Conservation (phyloP, 2,797 vertebrate genomes). For the Hafferia zeledoni region DNA sequence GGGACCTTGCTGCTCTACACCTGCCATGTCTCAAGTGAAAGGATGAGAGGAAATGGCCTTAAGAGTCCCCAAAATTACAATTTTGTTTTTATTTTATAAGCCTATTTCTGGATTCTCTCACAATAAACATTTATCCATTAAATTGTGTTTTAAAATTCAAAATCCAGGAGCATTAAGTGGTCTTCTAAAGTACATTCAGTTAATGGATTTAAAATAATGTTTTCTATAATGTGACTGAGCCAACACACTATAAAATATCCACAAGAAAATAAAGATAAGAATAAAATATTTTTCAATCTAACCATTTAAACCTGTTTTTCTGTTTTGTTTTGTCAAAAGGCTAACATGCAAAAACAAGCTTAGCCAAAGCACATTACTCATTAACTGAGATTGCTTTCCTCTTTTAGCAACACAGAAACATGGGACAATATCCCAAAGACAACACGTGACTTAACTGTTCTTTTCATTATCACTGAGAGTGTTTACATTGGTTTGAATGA, state of each 20-base stretch:
- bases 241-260: neutral
- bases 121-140: neutral
- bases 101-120: neutral
- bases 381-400: neutral
- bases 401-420: neutral
- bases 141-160: neutral
- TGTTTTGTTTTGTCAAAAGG: neutral
- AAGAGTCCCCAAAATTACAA: neutral
- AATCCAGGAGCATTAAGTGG: neutral
- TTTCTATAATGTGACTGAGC: neutral
- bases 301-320: neutral
- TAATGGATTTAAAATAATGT: neutral
- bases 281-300: neutral
- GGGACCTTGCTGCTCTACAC: too few species aligned
- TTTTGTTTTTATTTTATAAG: neutral
- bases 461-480: neutral
- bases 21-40: too few species aligned
- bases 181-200: neutral
- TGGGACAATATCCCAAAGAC: neutral
- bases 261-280: neutral
- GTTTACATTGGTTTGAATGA: neutral
- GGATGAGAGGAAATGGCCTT: too few species aligned
- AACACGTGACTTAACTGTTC: neutral
- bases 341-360: neutral
- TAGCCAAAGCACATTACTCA: neutral